Conservation (phyloP, 2,797 vertebrate species). For the Crenichthys baileyi region DNA sequence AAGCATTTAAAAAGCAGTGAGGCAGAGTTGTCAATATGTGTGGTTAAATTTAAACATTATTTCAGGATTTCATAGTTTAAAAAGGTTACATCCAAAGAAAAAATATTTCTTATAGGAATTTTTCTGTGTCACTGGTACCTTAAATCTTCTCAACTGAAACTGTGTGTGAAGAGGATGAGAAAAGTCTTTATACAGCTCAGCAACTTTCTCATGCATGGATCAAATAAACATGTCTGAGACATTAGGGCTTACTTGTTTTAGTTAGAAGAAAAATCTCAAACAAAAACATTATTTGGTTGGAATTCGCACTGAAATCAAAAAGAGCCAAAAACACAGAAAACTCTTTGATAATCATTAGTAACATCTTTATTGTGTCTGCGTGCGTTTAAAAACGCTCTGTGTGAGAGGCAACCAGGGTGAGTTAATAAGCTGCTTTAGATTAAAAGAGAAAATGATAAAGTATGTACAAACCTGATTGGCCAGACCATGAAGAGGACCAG, state of each 20-base stretch:
- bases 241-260: background rate
- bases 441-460: background rate
- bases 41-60: background rate
- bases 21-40: background rate
- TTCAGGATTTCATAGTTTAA: background rate
- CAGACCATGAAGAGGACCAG: constrained; percentile 94
- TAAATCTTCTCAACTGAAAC: background rate
- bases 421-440: background rate
- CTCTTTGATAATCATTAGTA: background rate
- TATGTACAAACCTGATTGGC: constrained; percentile 91
- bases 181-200: background rate
- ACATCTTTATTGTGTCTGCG: background rate
- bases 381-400: too few species aligned
- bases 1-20: background rate
- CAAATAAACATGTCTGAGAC: background rate
- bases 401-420: background rate
- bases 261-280: background rate
- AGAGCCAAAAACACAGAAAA: too few species aligned
- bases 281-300: background rate
- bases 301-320: background rate
- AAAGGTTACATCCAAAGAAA: background rate
- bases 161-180: background rate
- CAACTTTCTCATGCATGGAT: background rate
- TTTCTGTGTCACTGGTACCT: background rate
- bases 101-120: background rate